phyloP scores from a whole-genome alignment of 2,888 invertebrate species.

The Machimus atricapillus region DNA sequence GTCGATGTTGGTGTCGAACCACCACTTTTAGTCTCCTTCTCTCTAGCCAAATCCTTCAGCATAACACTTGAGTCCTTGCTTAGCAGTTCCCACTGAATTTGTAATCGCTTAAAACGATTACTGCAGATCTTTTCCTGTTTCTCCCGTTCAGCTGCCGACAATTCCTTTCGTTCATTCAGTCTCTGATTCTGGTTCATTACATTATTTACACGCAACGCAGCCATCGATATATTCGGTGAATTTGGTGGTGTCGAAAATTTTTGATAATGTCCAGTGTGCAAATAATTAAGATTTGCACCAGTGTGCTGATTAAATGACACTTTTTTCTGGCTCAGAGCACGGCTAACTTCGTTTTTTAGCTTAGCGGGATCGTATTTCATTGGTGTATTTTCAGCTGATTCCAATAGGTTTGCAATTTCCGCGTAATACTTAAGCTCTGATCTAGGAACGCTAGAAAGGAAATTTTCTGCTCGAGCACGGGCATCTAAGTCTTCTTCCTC shows the following conservation, averaged over 20 bases:
- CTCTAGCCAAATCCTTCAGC: constrained; percentile 59
- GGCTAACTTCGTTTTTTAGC: constrained; percentile 62
- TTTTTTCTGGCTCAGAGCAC: constrained; percentile 61
- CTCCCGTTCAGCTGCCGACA: constrained; percentile 49
- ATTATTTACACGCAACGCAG: constrained; percentile 49
- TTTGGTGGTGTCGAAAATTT: constrained; percentile 73
- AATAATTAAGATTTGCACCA: constrained; percentile 36
- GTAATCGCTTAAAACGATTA: constrained; percentile 62
- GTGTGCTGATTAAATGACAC: constrained; percentile 59
- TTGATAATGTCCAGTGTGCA: constrained; percentile 49
- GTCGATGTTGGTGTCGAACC: constrained; percentile 62
- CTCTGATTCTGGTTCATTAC: constrained; percentile 44
- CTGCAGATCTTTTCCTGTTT: constrained; percentile 60
- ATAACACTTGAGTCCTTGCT: constrained; percentile 61
- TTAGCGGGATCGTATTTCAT: constrained; percentile 60
- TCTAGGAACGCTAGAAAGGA: constrained; percentile 59
- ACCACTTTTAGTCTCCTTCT: constrained; percentile 60
- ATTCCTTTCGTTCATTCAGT: constrained; percentile 44
- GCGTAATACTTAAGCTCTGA: constrained; percentile 62
- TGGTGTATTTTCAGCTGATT: constrained; percentile 56
- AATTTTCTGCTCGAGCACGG: constrained; percentile 59
- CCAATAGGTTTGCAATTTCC: constrained; percentile 61
- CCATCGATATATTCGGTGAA: constrained; percentile 76
- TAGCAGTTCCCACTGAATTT: constrained; percentile 63
- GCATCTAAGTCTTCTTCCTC: constrained; percentile 58